Conservation (phyloP, 2,113 vertebrate species). For the Balaenoptera acutorostrata region DNA sequence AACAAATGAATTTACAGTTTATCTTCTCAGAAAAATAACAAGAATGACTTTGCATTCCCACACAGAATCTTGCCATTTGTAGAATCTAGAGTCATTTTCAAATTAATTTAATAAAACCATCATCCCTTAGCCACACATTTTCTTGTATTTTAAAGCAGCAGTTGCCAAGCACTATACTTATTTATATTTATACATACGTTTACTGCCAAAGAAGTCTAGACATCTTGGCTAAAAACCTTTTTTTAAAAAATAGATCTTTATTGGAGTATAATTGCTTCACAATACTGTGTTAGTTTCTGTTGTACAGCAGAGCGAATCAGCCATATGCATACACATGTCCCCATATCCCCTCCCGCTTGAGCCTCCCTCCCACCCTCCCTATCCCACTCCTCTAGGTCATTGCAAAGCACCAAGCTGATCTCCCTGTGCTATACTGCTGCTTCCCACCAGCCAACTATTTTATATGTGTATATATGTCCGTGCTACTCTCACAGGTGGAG, state of each 20-base stretch:
- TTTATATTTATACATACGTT: background rate
- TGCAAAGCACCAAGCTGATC: too few relatives aligned
- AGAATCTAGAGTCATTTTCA: background rate
- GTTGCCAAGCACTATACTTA: background rate
- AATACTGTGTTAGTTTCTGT: too few relatives aligned
- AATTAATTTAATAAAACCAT: background rate
- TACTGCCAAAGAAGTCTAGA: background rate
- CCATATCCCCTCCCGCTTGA: too few relatives aligned
- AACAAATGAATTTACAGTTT: background rate
- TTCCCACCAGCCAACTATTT: too few relatives aligned
- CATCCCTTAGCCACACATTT: background rate
- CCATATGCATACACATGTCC: too few relatives aligned
- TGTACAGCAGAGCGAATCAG: too few relatives aligned
- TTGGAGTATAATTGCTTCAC: too few relatives aligned
- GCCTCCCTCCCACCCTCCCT: too few relatives aligned
- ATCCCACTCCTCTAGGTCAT: too few relatives aligned
- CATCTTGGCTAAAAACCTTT: background rate
- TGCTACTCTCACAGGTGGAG: background rate
- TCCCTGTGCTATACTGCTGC: too few relatives aligned
- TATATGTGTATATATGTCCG: too few relatives aligned
- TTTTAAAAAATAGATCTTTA: background rate
- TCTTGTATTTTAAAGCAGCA: background rate
- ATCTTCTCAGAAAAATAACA: background rate
- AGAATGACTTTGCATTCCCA: background rate
- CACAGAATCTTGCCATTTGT: background rate